phyloP scores from a whole-genome alignment of 2,888 invertebrate species.

The Stramonita haemastoma region DNA sequence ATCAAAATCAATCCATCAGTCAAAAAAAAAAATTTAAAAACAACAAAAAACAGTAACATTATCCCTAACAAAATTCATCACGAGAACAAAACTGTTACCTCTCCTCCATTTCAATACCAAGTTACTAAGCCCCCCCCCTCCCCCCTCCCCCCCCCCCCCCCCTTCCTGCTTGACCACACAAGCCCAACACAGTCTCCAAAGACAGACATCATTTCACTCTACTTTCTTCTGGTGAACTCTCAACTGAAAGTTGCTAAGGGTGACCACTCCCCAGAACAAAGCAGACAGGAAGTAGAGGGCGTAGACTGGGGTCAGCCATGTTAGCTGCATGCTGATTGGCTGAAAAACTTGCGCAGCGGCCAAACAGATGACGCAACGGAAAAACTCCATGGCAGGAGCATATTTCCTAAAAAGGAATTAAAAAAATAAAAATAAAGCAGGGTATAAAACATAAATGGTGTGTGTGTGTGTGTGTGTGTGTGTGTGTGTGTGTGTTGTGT shows the following conservation, averaged over 20 bases:
- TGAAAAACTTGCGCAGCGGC: constrained; percentile 22
- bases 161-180: background rate
- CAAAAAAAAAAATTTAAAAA: background rate
- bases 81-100: background rate
- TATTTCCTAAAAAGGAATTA: constrained; percentile 52
- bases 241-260: constrained; percentile 29
- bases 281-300: constrained; percentile 45
- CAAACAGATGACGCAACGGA: constrained; percentile 51
- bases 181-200: background rate
- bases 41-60: background rate
- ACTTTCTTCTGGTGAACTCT: constrained; percentile 27
- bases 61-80: background rate
- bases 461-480: too few relatives aligned
- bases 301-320: constrained; percentile 36
- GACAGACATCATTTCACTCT: background rate
- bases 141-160: too few relatives aligned
- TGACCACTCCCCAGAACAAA: constrained; percentile 46
- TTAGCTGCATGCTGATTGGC: constrained; percentile 40
- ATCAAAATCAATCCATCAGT: background rate
- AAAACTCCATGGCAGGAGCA: constrained; percentile 55
- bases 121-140: background rate
- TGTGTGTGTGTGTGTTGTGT: too few relatives aligned
- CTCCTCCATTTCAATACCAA: background rate
- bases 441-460: too few relatives aligned
- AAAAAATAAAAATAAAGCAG: background rate